These are phyloP conservation scores for Morpho achilles DNA, from an alignment of 2,888 invertebrate genomes.

Conservation along the genomic window DNA sequence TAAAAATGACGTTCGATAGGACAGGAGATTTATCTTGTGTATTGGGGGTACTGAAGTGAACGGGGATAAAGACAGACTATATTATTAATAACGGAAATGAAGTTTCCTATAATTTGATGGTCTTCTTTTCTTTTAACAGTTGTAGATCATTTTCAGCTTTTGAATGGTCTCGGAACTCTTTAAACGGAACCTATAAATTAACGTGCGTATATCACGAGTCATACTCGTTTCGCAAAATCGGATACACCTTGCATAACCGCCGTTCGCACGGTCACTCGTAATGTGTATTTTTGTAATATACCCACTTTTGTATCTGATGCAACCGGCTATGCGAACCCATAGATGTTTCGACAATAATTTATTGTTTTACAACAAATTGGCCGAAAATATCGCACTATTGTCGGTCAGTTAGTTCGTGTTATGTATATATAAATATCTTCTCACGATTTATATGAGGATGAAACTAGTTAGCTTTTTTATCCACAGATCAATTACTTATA, in stretches of 20 bases:
- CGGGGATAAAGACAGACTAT: too few relatives aligned
- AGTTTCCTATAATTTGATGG: too few relatives aligned
- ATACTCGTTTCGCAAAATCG: slow-evolving; percentile 49
- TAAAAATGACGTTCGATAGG: too few relatives aligned
- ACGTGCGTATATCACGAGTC: slow-evolving; percentile 7
- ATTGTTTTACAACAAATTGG: slow-evolving; percentile 15
- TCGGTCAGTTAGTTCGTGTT: not conserved
- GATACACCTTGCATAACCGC: slow-evolving; percentile 46
- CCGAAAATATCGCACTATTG: slow-evolving; percentile 4
- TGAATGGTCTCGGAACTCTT: not conserved
- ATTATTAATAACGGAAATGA: too few relatives aligned
- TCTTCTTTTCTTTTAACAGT: too few relatives aligned
- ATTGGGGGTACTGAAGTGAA: too few relatives aligned
- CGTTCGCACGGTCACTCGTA: slow-evolving; percentile 47
- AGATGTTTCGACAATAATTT: slow-evolving; percentile 18
- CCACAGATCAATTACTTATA: not conserved
- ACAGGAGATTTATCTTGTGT: too few relatives aligned
- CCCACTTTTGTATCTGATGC: slow-evolving; percentile 34
- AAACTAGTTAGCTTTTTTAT: not conserved
- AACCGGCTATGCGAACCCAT: slow-evolving; percentile 17
- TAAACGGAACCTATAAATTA: slow-evolving; percentile 7
- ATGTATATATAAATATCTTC: not conserved
- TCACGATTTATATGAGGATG: not conserved
- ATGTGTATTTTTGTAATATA: slow-evolving; percentile 46
- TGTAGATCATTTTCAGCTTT: too few relatives aligned